Evolutionary conservation across 2,113 vertebrate species (phyloP).

Genomic region (Aphyosemion australe): DNA sequence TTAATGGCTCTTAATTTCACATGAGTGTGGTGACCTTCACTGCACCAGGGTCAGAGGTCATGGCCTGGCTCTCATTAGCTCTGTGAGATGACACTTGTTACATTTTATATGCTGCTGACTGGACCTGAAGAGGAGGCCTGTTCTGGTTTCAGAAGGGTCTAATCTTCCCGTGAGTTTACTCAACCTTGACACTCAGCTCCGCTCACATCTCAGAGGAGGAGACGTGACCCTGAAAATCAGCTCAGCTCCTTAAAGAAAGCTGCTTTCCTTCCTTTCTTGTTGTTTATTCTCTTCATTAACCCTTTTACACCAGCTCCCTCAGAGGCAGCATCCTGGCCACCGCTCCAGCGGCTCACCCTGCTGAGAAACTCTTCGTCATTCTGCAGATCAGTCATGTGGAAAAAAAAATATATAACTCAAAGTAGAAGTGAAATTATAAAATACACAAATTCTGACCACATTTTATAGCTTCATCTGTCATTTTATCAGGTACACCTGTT

Average conservation of each 20-base stretch:
- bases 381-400: too few species aligned
- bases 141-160: too few species aligned
- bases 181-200: constrained; percentile 73
- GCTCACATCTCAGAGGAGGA: constrained; percentile 27
- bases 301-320: constrained; percentile 17
- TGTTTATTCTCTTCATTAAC: constrained; percentile 41
- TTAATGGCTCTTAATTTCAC: constrained; percentile 76
- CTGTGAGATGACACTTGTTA: constrained; percentile 59
- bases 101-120: constrained; percentile 56
- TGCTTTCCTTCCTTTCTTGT: background rate
- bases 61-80: constrained; percentile 66
- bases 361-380: too few species aligned
- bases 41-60: constrained; percentile 60
- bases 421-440: too few species aligned
- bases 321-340: background rate
- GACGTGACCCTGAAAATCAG: constrained; percentile 41
- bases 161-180: constrained; percentile 66
- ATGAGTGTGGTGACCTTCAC: constrained; percentile 53
- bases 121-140: constrained; percentile 55
- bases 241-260: constrained; percentile 10
- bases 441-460: too few species aligned
- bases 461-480: too few species aligned
- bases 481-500: too few species aligned
- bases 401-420: too few species aligned
- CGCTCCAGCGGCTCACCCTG: too few species aligned